Evolutionary conservation across 2,797 vertebrate genomes (phyloP), one percentile per base, ranked within the genome.

Genomic region (Kryptolebias ocellatus): DNA sequence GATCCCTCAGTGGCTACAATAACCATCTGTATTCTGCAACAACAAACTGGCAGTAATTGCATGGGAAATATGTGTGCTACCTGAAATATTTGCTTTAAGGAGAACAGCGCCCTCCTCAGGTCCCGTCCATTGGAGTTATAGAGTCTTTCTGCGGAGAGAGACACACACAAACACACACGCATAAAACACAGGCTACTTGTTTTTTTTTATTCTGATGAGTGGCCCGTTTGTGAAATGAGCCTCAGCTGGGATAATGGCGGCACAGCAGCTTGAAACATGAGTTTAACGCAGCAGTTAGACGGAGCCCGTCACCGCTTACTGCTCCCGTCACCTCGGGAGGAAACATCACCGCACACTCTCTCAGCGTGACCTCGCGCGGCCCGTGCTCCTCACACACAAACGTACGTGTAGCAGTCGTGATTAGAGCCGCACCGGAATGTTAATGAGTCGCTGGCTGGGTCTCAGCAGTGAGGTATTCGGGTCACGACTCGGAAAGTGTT

Each of bases 11-110:
- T 61, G 69, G 64, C 82, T 83, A 89, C 79, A 75, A 74, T 71
- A 80, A 85, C 72, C 66, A 54, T 63, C 76, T 83, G 65, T 72
- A 51, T 56, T 66, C 70, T 77, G 58, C 68, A 81, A 80, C 54
- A 74, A 83, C 75, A 79, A 70, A 79, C 64, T 80, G 68, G 83
- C 67, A 69, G 66, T 69, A 76, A 80, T 50, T 86, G 76, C 59
- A 74, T 54, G 53, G 73, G 44, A 71, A 73, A 63, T 70, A 31
- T 46, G 53, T 47, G 10, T 56, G 59, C 82, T 94, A 98, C 97
- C 96, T 98, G 97, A 93, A 98, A 98, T 77, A 98, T 97, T 76
- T 98, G 97, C 89, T 98, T 98, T 66, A 98, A 92, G 34, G 97
- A 98, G 91, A 98, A 98, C 81, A 98, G 93, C 3, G 97, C 96